Conservation (phyloP, 2,888 invertebrate genomes). For the Ophion ellenae region DNA sequence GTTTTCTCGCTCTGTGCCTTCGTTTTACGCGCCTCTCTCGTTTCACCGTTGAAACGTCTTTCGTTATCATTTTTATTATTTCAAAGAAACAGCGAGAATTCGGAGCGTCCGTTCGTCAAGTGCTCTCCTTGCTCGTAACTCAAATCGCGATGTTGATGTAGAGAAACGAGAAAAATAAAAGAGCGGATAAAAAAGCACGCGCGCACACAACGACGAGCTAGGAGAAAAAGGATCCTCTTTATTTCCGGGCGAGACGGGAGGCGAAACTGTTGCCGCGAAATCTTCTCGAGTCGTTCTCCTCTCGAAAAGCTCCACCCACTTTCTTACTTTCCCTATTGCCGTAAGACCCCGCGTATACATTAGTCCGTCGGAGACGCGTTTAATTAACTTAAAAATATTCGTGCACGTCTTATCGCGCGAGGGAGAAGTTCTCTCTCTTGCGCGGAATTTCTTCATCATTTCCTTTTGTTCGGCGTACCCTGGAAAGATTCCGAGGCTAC, state of each 20-base stretch:
- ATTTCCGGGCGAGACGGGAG: constrained; percentile 58
- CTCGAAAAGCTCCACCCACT: constrained; percentile 46
- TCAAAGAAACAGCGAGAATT: constrained; percentile 66
- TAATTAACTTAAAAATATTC: constrained; percentile 81
- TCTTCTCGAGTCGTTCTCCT: constrained; percentile 47
- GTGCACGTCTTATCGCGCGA: constrained; percentile 71
- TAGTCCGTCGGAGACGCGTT: constrained; percentile 49
- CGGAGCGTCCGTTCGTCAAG: constrained; percentile 66
- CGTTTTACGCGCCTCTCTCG: constrained; percentile 40
- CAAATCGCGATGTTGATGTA: constrained; percentile 52
- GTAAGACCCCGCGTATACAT: constrained; percentile 23
- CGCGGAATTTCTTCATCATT: constrained; percentile 50
- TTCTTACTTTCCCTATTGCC: constrained; percentile 19
- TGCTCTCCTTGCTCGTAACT: constrained; percentile 48
- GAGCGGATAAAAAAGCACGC: constrained; percentile 20
- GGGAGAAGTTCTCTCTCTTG: constrained; percentile 13
- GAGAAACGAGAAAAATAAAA: constrained; percentile 23
- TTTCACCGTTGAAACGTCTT: constrained; percentile 67
- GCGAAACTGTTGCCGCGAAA: constrained; percentile 49
- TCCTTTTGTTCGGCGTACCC: constrained; percentile 50
- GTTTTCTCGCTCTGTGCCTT: neutral
- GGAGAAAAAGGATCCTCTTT: constrained; percentile 43
- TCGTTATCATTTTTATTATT: constrained; percentile 74
- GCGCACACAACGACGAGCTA: constrained; percentile 3
- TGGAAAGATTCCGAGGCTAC: neutral